A percentile compares a stretch with the other conserved stretches of the same genome.
These are phyloP conservation scores for Carposina sasakii DNA, from an alignment of 1,140 invertebrate genomes.

Conservation along the genomic window DNA sequence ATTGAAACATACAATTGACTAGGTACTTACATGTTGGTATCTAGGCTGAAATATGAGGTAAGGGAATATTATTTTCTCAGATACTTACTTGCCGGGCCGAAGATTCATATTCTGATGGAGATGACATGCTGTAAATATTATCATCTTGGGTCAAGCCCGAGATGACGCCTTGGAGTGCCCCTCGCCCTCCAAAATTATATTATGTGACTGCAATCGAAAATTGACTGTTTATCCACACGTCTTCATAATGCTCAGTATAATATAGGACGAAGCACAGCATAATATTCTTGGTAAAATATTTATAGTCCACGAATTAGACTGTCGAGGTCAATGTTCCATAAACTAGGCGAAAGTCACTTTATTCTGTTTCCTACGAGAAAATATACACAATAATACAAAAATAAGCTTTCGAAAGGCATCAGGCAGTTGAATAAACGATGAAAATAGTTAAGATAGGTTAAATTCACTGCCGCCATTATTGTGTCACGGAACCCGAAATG, in stretches of 20 bases:
- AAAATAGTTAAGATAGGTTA: slow-evolving; percentile 66
- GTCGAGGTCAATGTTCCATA: slow-evolving; percentile 67
- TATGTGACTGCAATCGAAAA: slow-evolving; percentile 69
- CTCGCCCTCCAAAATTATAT: slow-evolving; percentile 59
- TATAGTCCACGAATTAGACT: slow-evolving; percentile 60
- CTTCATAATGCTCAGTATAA: slow-evolving; percentile 44
- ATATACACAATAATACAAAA: slow-evolving; percentile 52
- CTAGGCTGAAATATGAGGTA: too few relatives aligned
- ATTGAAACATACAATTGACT: too few relatives aligned
- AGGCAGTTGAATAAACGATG: slow-evolving; percentile 31
- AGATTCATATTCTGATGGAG: slow-evolving; percentile 68
- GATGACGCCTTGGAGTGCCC: slow-evolving; percentile 58
- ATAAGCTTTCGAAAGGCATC: slow-evolving; percentile 31
- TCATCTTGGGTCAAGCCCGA: slow-evolving; percentile 70
- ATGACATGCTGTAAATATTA: slow-evolving; percentile 69
- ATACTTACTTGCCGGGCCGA: slow-evolving; percentile 68
- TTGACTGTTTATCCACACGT: slow-evolving; percentile 56
- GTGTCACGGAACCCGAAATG: slow-evolving; percentile 66
- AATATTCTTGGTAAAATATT: slow-evolving; percentile 60
- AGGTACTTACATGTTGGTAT: too few relatives aligned
- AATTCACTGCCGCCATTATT: slow-evolving; percentile 70
- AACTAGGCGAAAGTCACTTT: slow-evolving; percentile 58
- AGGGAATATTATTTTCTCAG: too few relatives aligned
- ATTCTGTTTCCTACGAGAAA: slow-evolving; percentile 57
- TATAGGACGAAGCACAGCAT: slow-evolving; percentile 41